These are phyloP conservation scores for Teleopsis dalmanni DNA, from an alignment of 1,140 invertebrate species.

Conservation along the genomic window DNA sequence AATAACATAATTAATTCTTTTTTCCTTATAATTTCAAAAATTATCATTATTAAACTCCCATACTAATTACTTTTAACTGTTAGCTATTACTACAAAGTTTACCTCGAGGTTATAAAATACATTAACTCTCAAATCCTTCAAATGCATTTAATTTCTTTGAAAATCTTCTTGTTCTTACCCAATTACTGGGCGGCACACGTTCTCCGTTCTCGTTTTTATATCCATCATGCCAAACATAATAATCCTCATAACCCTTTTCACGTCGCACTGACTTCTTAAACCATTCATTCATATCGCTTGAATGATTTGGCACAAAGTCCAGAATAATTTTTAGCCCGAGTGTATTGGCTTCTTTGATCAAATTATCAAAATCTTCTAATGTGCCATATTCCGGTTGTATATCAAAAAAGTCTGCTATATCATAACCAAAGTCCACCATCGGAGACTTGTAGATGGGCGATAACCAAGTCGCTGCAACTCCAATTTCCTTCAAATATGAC, in stretches of 20 bases:
- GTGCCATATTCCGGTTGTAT: constrained; percentile 65
- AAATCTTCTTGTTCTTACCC: constrained; percentile 42
- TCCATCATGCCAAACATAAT: constrained; percentile 62
- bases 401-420: constrained; percentile 61
- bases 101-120: background rate
- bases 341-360: constrained; percentile 54
- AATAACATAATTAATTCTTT: too few relatives aligned
- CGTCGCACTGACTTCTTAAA: constrained; percentile 56
- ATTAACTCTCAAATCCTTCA: background rate
- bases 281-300: constrained; percentile 62
- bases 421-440: constrained; percentile 61
- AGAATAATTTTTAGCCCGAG: constrained; percentile 35
- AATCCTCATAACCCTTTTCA: constrained; percentile 55
- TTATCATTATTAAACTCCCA: background rate
- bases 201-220: constrained; percentile 24
- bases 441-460: constrained; percentile 64
- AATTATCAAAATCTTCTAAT: constrained; percentile 60
- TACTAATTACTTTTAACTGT: background rate
- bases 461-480: constrained; percentile 57
- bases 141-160: background rate
- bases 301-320: constrained; percentile 60
- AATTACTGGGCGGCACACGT: constrained; percentile 56
- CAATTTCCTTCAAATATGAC: constrained; percentile 49
- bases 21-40: too few relatives aligned
- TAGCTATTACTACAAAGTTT: background rate